Evolutionary conservation across 2,888 invertebrate species (phyloP).

Genomic region (Rhopalosiphum nymphaeae): DNA sequence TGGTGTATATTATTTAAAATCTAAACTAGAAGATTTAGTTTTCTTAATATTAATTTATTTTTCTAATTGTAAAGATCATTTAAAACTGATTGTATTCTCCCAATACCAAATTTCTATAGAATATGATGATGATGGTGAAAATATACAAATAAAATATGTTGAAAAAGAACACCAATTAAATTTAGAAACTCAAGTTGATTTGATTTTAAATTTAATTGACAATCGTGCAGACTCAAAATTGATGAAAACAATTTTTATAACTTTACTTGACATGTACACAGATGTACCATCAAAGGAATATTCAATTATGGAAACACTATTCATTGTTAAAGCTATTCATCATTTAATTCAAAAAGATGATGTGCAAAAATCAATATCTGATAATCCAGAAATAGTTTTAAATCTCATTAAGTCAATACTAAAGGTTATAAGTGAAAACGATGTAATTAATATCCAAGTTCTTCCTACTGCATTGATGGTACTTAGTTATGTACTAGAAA

Average conservation of each 20-base stretch:
- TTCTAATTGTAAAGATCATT: slow-evolving; percentile 37
- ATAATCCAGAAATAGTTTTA: slow-evolving; percentile 70
- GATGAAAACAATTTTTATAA: slow-evolving; percentile 30
- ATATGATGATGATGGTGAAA: neutral
- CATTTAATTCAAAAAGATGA: slow-evolving; percentile 69
- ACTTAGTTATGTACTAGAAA: slow-evolving; percentile 26
- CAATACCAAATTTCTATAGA: neutral
- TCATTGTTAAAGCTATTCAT: slow-evolving; percentile 69
- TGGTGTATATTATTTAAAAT: slow-evolving; percentile 43
- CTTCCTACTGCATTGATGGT: slow-evolving; percentile 17
- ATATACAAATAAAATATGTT: slow-evolving; percentile 7
- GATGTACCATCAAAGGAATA: slow-evolving; percentile 69
- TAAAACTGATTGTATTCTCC: slow-evolving; percentile 43
- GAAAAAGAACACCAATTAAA: slow-evolving; percentile 25
- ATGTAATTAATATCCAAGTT: neutral
- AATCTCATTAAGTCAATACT: slow-evolving; percentile 70
- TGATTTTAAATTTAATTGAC: slow-evolving; percentile 27
- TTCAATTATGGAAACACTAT: slow-evolving; percentile 69
- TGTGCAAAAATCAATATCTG: slow-evolving; percentile 70
- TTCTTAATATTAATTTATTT: slow-evolving; percentile 29
- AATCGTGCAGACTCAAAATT: neutral
- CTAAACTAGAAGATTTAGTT: slow-evolving; percentile 48
- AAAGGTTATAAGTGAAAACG: slow-evolving; percentile 65
- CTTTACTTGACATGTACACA: slow-evolving; percentile 35
- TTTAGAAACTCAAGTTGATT: slow-evolving; percentile 29